A percentile compares a stretch with the other conserved stretches of the same genome.
Evolutionary conservation across 2,888 invertebrate genomes (phyloP).

Genomic region (Ornithoptera alexandrae): DNA sequence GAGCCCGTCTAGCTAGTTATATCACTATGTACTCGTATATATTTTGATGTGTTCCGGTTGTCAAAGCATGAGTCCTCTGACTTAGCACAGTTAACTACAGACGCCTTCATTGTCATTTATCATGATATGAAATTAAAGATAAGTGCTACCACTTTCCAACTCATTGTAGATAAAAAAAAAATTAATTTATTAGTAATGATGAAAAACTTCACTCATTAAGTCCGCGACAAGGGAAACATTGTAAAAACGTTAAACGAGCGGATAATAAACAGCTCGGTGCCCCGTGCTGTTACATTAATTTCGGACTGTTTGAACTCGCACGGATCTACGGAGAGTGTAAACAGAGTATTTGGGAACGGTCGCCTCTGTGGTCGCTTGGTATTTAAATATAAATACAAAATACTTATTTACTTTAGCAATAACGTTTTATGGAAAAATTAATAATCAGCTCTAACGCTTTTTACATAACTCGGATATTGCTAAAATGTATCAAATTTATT

Average conservation of each 20-base stretch:
- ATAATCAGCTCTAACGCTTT: not conserved
- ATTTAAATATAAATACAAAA: not conserved
- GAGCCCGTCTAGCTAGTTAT: too few relatives aligned
- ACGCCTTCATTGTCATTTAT: too few relatives aligned
- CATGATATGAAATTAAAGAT: too few relatives aligned
- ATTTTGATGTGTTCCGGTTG: too few relatives aligned
- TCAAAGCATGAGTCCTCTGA: too few relatives aligned
- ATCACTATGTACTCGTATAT: too few relatives aligned
- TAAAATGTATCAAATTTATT: not conserved
- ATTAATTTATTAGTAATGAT: not conserved
- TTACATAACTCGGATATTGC: not conserved
- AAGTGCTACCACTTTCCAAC: not conserved
- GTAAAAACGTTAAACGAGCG: conserved; percentile 36
- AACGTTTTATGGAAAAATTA: not conserved
- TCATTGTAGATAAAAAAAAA: not conserved
- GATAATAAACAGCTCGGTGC: conserved; percentile 39
- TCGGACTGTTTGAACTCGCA: conserved; percentile 31
- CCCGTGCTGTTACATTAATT: conserved; percentile 43
- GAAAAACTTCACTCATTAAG: conserved; percentile 20
- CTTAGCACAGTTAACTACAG: too few relatives aligned
- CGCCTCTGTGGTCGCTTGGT: not conserved
- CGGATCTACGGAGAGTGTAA: conserved; percentile 28
- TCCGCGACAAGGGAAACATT: conserved; percentile 26
- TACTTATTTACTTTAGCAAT: not conserved
- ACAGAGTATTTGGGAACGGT: not conserved